Conservation (phyloP, 2,113 vertebrate genomes). For the Alces alces region DNA sequence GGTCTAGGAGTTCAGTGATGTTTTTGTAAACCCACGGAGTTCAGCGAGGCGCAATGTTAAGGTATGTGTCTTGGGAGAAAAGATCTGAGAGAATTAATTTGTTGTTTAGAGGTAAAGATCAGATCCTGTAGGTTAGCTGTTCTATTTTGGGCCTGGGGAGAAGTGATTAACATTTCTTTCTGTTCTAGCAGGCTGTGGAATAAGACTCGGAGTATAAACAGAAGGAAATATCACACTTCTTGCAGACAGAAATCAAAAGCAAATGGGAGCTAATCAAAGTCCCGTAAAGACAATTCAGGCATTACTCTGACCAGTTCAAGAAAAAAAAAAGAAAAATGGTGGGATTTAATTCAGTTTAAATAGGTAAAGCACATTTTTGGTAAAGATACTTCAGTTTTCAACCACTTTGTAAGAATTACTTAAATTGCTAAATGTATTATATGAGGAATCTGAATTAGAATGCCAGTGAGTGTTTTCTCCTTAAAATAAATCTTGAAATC, state of each 20-base stretch:
- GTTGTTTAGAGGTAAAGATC: conserved; percentile 60
- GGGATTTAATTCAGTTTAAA: not conserved
- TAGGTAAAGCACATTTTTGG: not conserved
- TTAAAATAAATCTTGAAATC: not conserved
- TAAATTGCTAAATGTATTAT: not conserved
- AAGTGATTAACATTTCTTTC: conserved; percentile 51
- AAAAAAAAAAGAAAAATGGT: not conserved
- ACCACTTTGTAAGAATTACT: not conserved
- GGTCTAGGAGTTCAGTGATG: not conserved
- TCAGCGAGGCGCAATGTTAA: not conserved
- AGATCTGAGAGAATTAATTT: conserved; percentile 63
- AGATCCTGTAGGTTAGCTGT: conserved; percentile 42
- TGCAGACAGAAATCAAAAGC: not conserved
- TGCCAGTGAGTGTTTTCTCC: not conserved
- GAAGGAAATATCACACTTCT: not conserved
- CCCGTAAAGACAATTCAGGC: not conserved
- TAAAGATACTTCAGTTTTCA: not conserved
- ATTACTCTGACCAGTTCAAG: not conserved
- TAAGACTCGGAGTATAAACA: conserved; percentile 23
- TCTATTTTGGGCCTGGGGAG: conserved; percentile 41
- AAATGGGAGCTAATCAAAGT: not conserved
- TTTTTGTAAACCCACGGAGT: conserved; percentile 32
- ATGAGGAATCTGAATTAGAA: not conserved
- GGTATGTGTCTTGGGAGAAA: conserved; percentile 30
- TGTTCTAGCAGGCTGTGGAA: not conserved